These are phyloP conservation scores for Dromaius novaehollandiae DNA, from an alignment of 2,113 vertebrate genomes.

Conservation along the genomic window DNA sequence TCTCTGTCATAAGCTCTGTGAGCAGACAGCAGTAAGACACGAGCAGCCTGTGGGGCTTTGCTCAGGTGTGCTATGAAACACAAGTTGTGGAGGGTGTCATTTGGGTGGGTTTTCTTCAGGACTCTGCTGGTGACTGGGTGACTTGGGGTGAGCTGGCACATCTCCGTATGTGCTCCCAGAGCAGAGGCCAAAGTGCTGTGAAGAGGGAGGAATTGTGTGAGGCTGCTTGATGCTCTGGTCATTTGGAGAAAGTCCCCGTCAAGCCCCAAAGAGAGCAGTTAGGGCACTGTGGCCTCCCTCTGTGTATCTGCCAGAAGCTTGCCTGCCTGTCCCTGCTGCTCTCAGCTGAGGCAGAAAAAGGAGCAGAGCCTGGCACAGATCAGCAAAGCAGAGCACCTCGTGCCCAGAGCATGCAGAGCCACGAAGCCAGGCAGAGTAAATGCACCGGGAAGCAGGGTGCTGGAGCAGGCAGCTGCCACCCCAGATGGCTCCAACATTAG, in stretches of 20 bases:
- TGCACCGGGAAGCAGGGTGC: not conserved
- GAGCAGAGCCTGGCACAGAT: not conserved
- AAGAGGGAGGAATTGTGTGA: not conserved
- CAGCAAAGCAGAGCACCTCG: not conserved
- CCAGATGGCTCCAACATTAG: not conserved
- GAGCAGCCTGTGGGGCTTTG: rapidly evolving
- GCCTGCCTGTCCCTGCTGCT: not conserved
- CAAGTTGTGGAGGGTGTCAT: not conserved
- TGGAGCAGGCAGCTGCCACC: not conserved
- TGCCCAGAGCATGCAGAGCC: not conserved
- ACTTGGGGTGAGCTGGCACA: not conserved
- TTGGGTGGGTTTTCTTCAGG: not conserved
- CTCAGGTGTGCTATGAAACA: not conserved
- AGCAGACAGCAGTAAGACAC: not conserved
- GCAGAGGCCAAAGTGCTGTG: not conserved
- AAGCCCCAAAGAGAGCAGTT: not conserved
- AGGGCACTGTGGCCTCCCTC: not conserved
- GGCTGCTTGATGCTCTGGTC: not conserved
- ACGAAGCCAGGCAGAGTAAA: not conserved
- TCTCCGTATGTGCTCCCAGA: not conserved
- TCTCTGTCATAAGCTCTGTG: not conserved
- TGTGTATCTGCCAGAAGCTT: not conserved
- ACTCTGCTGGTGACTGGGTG: not conserved
- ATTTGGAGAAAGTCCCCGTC: not conserved
- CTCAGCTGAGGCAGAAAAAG: not conserved